Evolutionary conservation across 2,888 invertebrate genomes (phyloP), one percentile per base, ranked within the genome.

Genomic region (Thelaira solivaga): DNA sequence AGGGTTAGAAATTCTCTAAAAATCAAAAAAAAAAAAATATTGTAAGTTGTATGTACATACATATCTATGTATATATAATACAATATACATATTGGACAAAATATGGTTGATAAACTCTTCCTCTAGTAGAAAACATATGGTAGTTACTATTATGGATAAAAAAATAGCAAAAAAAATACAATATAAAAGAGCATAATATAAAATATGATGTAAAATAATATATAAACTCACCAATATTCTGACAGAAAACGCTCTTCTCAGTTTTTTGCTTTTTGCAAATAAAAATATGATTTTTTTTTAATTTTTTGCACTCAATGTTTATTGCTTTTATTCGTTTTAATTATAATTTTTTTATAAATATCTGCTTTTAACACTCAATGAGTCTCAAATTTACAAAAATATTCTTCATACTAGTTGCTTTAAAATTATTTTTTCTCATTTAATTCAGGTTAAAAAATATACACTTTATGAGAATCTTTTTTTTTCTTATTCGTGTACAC

Each of bases 221-320:
- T 24, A 43, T 11, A 31, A 39, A 73, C 78, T 78, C 69, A 78
- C 78, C 78, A 62, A 59, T 47, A 45, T 69, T 31, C 8, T 22
- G 45, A 2, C 10, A 13, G 6, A 59, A 47, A 47, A 29, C 49
- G 11, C 6, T 0, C 34, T 61, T 65, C 73, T 78, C 68, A 45
- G 45, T 73, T 62, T 72, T 67, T 62, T 13, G 16, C 20, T 51
- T 11, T 55, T 31, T n/a, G 1, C 1, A 11, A 16, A 47, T 41
- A 26, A 6, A 26, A 26, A 26, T 5, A 36, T 13, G 4, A n/a
- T 13, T 39, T 45, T 16, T 67, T 11, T 47, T 24, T 49, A 55
- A 31, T 2, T 22, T 68, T 68, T 68, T 71, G 18, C 65, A 71
- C 78, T 78, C 78, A 78, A 61, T 26, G n/a, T 62, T 65, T 26